Evolutionary conservation across 2,888 invertebrate genomes (phyloP).

Genomic region (Nomada ferruginata): DNA sequence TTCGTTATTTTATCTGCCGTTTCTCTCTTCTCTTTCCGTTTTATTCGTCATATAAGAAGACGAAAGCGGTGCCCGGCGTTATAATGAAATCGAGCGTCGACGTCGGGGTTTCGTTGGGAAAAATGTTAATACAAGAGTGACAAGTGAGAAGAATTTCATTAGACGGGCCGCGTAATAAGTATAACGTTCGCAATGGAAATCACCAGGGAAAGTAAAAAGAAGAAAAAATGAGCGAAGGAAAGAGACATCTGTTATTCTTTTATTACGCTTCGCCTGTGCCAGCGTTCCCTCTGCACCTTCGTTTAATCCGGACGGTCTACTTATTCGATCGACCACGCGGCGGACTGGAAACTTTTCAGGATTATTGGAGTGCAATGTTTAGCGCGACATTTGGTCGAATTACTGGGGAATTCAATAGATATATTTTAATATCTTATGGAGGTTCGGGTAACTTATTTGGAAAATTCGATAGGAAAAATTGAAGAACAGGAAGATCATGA

Average conservation of each 20-base stretch:
- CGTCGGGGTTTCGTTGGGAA: slow-evolving; percentile 21
- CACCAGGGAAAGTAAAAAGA: slow-evolving; percentile 1
- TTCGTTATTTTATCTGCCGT: not conserved
- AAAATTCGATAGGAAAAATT: no score
- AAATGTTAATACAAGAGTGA: slow-evolving; percentile 56
- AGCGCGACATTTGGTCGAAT: no score
- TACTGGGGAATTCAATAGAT: no score
- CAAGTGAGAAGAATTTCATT: slow-evolving; percentile 59
- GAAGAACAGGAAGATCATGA: no score
- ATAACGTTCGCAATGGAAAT: slow-evolving; percentile 46
- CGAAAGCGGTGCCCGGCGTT: slow-evolving; percentile 34
- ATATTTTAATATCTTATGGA: no score
- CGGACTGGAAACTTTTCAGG: slow-evolving; percentile 1
- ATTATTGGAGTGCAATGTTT: slow-evolving; percentile 8
- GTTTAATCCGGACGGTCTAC: slow-evolving; percentile 4
- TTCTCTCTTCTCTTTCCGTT: not conserved
- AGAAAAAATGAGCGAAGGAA: no score
- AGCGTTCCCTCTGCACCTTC: not conserved
- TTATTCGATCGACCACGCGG: not conserved
- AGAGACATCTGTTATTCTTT: slow-evolving; percentile 48
- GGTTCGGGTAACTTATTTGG: no score
- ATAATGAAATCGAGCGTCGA: slow-evolving; percentile 48
- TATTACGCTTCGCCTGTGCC: not conserved
- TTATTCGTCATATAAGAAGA: slow-evolving; percentile 41
- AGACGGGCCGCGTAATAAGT: slow-evolving; percentile 44